Base-by-base conservation (phyloP, 2,888 invertebrate species). In the Platycheirus rosarum region DNA sequence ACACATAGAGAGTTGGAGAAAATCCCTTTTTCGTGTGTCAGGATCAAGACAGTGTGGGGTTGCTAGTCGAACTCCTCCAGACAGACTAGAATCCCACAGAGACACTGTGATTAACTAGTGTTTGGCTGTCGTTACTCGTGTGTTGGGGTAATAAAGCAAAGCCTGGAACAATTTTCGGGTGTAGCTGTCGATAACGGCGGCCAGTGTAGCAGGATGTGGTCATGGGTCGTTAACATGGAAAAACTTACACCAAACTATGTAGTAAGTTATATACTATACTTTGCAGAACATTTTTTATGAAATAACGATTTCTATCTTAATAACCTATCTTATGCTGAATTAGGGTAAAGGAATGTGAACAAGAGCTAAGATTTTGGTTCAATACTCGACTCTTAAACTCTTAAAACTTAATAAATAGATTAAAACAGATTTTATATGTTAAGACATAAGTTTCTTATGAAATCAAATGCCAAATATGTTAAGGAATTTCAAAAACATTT, bases 41-140 rank as follows among this genome's bases (percentile, higher is more conserved):
- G 23, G 23, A 40, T 23, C 13, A 57, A n/a, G n/a, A n/a, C n/a
- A n/a, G n/a, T n/a, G n/a, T 57, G 23, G 26, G 14, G 16, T 14
- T 60, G 18, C 18, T 60, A 29, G 26, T 42, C 0, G 2, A 42
- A 7, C 23, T 53, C 35, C 18, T 53, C 7, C 7, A 60, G 29
- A 60, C 60, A 29, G 29, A 60, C 16, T 4, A 44, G 18, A 18
- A 51, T 40, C 37, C 51, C 23, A 23, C 42, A 35, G 53, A 65
- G 46, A 29, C 51, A 66, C 65, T 70, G 70, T 70, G 80, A 75
- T 80, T 75, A 80, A 65, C 75, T 75, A 65, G 60, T 75, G 75
- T 46, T 80, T 62, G 14, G 46, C 44, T 62, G 75, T 70, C 75
- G 66, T 80, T 80, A 75, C 42, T 60, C 60, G 60, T 60, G 60